Percentiles rank a stretch among this genome's conserved stretches.
Conservation (phyloP, 1,140 invertebrate genomes). For the Drosophila varians region DNA sequence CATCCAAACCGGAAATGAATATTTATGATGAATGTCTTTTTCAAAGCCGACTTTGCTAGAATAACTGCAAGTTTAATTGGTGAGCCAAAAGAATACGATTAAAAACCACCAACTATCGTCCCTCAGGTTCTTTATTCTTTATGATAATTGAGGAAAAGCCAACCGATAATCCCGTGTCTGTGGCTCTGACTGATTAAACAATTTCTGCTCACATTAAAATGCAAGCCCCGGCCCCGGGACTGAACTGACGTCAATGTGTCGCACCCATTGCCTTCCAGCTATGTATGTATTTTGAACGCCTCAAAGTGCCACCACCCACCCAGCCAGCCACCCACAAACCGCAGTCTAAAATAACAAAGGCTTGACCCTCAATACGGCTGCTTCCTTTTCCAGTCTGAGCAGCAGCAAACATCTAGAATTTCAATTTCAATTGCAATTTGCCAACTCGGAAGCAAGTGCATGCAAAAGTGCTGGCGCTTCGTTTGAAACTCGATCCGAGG, state of each 20-base stretch:
- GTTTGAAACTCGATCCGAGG: conserved; percentile 45
- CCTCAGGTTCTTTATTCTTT: neutral
- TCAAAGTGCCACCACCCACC: neutral
- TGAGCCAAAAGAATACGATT: no score
- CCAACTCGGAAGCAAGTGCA: conserved; percentile 71
- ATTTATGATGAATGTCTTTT: conserved; percentile 3
- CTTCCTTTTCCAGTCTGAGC: conserved; percentile 49
- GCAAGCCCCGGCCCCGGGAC: no score
- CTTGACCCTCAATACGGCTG: conserved; percentile 45
- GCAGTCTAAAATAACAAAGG: conserved; percentile 24
- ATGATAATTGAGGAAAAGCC: neutral
- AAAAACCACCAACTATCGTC: no score
- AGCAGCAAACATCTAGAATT: conserved; percentile 59
- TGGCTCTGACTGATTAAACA: conserved; percentile 3
- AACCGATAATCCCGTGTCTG: neutral
- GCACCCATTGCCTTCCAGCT: conserved; percentile 9
- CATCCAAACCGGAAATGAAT: conserved; percentile 18
- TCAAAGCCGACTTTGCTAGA: no score
- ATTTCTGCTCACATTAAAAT: conserved; percentile 2
- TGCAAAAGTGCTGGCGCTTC: conserved; percentile 29
- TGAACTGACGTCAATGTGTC: conserved; percentile 53
- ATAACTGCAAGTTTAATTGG: no score
- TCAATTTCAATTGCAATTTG: conserved; percentile 60
- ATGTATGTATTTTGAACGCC: conserved; percentile 1
- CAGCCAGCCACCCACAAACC: conserved; percentile 14